Percentiles rank a stretch among this genome's conserved stretches.
These are phyloP conservation scores for Coenobita brevimanus DNA, from an alignment of 1,140 invertebrate species.

Conservation along the genomic window DNA sequence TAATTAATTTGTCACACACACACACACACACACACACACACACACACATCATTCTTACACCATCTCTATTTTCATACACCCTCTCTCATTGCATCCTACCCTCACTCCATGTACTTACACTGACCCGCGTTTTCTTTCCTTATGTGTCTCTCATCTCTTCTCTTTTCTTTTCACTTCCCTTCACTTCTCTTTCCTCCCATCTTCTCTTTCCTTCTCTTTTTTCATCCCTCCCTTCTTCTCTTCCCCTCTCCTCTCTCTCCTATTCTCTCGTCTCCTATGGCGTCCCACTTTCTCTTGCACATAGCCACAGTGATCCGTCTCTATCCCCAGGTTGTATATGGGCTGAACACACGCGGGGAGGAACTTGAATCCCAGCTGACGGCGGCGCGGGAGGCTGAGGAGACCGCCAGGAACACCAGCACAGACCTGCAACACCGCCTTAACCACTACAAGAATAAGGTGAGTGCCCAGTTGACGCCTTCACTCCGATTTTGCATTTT, in stretches of 20 bases:
- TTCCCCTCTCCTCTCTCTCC: constrained; percentile 12
- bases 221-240: not conserved
- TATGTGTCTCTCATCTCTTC: not conserved
- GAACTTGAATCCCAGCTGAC: constrained; percentile 56
- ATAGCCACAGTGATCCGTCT: not conserved
- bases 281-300: not conserved
- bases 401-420: constrained; percentile 28
- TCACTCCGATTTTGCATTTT: no score
- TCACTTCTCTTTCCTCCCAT: not conserved
- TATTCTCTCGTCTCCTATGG: not conserved
- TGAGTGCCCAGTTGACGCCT: no score
- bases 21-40: no score
- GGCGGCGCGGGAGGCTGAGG: constrained; percentile 29
- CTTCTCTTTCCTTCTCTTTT: constrained; percentile 4
- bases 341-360: constrained; percentile 64
- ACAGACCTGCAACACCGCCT: constrained; percentile 40
- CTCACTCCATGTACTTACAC: no score
- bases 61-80: no score
- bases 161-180: not conserved
- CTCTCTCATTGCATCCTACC: no score
- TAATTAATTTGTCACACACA: no score
- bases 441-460: constrained; percentile 54
- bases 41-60: no score
- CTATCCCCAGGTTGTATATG: constrained; percentile 54
- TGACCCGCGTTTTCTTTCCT: no score